A percentile compares a stretch with the other conserved stretches of the same genome.
Evolutionary conservation across 1,140 invertebrate species (phyloP).

Genomic region (Plodia interpunctella): DNA sequence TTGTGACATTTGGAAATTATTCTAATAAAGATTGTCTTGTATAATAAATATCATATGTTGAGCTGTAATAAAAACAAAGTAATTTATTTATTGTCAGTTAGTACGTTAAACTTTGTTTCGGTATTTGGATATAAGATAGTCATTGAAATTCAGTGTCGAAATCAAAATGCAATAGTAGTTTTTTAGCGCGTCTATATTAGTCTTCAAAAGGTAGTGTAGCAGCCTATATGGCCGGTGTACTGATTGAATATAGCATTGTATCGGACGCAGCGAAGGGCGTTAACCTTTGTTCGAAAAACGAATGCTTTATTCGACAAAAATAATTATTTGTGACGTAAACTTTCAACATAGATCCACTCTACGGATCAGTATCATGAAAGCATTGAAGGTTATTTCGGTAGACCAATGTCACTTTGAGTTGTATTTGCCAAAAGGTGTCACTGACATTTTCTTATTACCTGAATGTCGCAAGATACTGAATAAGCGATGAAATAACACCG

Average conservation of each 20-base stretch:
- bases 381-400: slow-evolving; percentile 35
- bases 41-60: too few species aligned
- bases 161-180: background rate
- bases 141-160: background rate
- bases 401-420: slow-evolving; percentile 37
- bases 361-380: slow-evolving; percentile 18
- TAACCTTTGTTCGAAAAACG: slow-evolving; percentile 5
- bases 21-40: too few species aligned
- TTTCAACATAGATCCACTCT: slow-evolving; percentile 11
- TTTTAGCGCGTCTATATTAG: background rate
- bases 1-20: too few species aligned
- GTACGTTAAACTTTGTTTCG: background rate
- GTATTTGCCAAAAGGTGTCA: slow-evolving; percentile 36
- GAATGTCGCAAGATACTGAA: background rate
- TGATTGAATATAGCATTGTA: background rate
- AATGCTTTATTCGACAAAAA: slow-evolving; percentile 14
- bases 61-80: background rate
- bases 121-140: too few species aligned
- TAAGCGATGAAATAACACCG: too few species aligned
- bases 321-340: slow-evolving; percentile 16
- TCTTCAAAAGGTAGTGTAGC: background rate
- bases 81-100: background rate
- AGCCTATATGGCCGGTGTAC: background rate
- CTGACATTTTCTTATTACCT: slow-evolving; percentile 23
- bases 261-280: background rate